Evolutionary conservation across 2,797 vertebrate genomes (phyloP).

Genomic region (Clarias platycephalus): DNA sequence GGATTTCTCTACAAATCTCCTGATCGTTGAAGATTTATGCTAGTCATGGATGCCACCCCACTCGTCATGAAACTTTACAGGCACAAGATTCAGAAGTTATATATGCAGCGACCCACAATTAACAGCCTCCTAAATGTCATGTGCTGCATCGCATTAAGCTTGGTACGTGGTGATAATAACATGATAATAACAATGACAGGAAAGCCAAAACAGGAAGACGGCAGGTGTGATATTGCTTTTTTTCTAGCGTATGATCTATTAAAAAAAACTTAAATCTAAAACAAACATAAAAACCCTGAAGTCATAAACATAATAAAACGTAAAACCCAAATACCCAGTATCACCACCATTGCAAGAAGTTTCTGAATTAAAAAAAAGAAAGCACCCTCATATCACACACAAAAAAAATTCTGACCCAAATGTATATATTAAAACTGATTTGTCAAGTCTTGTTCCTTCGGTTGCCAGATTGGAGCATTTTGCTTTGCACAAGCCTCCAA

Average conservation of each 20-base stretch:
- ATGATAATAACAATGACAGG: not conserved
- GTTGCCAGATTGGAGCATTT: not conserved
- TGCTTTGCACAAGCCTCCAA: not conserved
- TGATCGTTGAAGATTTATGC: not conserved
- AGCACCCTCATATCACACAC: not conserved
- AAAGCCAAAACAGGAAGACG: not conserved
- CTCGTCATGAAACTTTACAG: not conserved
- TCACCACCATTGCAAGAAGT: not conserved
- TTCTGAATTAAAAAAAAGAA: not conserved
- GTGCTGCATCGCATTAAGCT: not conserved
- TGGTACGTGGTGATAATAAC: not conserved
- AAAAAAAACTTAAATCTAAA: not conserved
- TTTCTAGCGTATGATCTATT: not conserved
- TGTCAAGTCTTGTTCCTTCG: not conserved
- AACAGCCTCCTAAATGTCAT: conserved; percentile 3
- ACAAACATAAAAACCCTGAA: not conserved
- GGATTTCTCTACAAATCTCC: not conserved
- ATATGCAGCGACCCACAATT: not conserved
- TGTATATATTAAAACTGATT: not conserved
- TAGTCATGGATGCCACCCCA: not conserved
- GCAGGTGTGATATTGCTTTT: not conserved
- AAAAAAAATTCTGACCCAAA: too few relatives aligned
- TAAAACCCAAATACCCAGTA: not conserved
- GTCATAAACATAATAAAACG: not conserved
- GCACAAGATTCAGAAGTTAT: not conserved